Percentiles rank a stretch among this genome's conserved stretches.
These are phyloP conservation scores for Pithys albifrons DNA, from an alignment of 2,113 vertebrate species.

Conservation along the genomic window DNA sequence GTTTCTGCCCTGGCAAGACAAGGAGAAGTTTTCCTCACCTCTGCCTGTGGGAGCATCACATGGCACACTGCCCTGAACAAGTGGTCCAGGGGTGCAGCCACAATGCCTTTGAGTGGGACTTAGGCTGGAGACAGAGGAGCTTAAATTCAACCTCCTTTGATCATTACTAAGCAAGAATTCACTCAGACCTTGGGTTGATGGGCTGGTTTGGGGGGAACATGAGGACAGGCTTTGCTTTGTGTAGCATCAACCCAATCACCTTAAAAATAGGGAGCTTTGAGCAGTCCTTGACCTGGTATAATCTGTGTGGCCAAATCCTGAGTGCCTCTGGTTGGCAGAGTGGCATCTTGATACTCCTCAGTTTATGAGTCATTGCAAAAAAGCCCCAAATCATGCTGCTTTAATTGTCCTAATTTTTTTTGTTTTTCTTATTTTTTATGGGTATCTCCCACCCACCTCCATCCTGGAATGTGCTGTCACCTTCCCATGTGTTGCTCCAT, in stretches of 20 bases:
- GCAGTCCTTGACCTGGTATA: neutral
- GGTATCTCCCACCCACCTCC: neutral
- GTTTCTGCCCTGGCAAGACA: neutral
- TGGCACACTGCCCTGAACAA: neutral
- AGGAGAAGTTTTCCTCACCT: neutral
- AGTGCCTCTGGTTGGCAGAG: neutral
- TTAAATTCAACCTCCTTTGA: neutral
- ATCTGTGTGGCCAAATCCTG: neutral
- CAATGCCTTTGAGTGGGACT: neutral
- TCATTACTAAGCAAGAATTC: neutral
- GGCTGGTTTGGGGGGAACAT: neutral
- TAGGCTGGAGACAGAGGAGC: neutral
- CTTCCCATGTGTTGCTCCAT: neutral
- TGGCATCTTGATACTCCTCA: neutral
- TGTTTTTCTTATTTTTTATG: neutral
- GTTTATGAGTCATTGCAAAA: neutral
- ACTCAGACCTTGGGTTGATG: neutral
- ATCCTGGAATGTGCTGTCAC: neutral
- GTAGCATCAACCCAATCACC: slow-evolving; percentile 47
- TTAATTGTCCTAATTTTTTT: neutral
- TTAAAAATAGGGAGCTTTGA: neutral
- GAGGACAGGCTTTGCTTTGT: neutral
- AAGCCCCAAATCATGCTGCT: neutral
- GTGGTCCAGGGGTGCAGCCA: neutral
- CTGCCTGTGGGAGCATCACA: fast-evolving